Percentiles rank a stretch among this genome's conserved stretches.
These are phyloP conservation scores for Kryptopterus vitreolus DNA, from an alignment of 2,797 vertebrate genomes.

Conservation along the genomic window DNA sequence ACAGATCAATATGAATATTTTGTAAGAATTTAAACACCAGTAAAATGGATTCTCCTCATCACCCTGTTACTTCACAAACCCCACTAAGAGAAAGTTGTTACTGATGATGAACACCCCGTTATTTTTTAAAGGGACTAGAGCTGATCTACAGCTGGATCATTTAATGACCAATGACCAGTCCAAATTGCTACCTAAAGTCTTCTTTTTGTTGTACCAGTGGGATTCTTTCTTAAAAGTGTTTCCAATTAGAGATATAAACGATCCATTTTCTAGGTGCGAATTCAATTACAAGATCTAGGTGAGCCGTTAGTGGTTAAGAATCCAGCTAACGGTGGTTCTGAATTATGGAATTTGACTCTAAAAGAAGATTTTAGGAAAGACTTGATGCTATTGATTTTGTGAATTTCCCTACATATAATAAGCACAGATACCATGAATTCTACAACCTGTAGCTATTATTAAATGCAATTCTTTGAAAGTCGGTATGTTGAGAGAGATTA, in stretches of 20 bases:
- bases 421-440: background rate
- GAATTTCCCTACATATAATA: background rate
- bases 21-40: background rate
- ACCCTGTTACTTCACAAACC: background rate
- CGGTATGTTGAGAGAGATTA: background rate
- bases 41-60: background rate
- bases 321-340: background rate
- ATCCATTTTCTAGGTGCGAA: background rate
- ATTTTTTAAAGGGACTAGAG: background rate
- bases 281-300: background rate
- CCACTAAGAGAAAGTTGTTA: background rate
- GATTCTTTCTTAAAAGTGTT: background rate
- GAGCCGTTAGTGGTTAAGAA: background rate
- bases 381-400: background rate
- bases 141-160: background rate
- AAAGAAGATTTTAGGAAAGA: background rate
- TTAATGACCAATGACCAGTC: background rate
- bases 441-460: background rate
- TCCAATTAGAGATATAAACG: background rate
- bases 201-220: background rate
- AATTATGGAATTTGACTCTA: no score
- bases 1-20: background rate
- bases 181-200: background rate
- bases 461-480: background rate
- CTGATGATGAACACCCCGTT: background rate